phyloP scores from a whole-genome alignment of 2,888 invertebrate species.

The Hydrotaea diabolus region DNA sequence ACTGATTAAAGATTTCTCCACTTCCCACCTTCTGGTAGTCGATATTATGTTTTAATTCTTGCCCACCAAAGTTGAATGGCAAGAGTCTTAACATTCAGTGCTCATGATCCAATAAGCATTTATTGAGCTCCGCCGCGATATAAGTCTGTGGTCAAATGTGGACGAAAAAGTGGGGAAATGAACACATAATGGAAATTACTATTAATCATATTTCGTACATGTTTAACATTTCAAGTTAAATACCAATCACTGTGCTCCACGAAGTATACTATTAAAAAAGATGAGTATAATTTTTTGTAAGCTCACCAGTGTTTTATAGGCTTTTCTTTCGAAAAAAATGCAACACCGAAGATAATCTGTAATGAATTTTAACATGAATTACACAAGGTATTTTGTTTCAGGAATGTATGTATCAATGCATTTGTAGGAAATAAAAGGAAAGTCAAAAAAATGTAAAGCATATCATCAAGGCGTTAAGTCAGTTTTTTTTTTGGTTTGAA shows the following conservation, averaged over 20 bases:
- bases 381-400: neutral
- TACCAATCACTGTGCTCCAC: neutral
- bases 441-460: neutral
- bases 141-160: too few relatives aligned
- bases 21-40: neutral
- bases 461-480: too few relatives aligned
- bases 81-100: neutral
- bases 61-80: neutral
- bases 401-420: neutral
- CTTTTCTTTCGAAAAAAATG: too few relatives aligned
- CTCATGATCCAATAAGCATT: neutral
- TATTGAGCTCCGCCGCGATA: too few relatives aligned
- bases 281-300: neutral
- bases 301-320: neutral
- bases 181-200: slow-evolving; percentile 1
- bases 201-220: slow-evolving; percentile 18
- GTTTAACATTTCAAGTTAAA: slow-evolving; percentile 14
- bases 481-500: too few relatives aligned
- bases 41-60: neutral
- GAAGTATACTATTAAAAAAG: neutral
- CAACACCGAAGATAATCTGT: too few relatives aligned
- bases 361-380: too few relatives aligned
- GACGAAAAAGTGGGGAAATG: neutral
- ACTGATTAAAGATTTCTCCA: neutral
- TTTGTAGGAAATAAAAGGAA: neutral